phyloP scores from a whole-genome alignment of 2,888 invertebrate species.

The Phortica magna region DNA sequence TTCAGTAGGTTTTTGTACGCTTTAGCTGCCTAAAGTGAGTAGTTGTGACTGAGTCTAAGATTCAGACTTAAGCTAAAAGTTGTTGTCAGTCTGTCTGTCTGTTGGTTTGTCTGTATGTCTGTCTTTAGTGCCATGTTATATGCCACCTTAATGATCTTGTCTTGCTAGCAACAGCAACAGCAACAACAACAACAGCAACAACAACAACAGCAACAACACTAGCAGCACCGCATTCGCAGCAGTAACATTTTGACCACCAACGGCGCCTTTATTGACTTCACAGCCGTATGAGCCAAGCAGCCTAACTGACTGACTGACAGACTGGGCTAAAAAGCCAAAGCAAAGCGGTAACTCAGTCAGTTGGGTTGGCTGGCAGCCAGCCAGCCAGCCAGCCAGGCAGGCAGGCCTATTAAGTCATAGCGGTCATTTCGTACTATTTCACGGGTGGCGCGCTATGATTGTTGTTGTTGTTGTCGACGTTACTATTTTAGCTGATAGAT shows the following conservation, averaged over 20 bases:
- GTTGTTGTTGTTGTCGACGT: conserved; percentile 13
- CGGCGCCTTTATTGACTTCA: conserved; percentile 76
- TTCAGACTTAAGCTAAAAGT: not conserved
- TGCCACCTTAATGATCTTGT: conserved; percentile 77
- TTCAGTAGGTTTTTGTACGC: too few species aligned
- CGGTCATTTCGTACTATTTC: conserved; percentile 66
- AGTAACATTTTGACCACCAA: conserved; percentile 71
- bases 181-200: conserved; percentile 16
- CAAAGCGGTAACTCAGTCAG: not conserved
- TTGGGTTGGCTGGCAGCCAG: not conserved
- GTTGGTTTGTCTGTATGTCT: conserved; percentile 11
- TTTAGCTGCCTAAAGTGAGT: not conserved
- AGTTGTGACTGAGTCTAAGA: not conserved
- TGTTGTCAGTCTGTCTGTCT: conserved; percentile 8
- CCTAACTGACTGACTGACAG: conserved; percentile 27
- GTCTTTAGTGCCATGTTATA: conserved; percentile 63
- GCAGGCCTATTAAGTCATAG: conserved; percentile 76
- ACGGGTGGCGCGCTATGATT: conserved; percentile 51
- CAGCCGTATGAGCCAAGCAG: conserved; percentile 38
- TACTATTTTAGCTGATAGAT: conserved; percentile 26
- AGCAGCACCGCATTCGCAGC: conserved; percentile 40
- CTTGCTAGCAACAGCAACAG: conserved; percentile 49
- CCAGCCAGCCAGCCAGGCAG: not conserved
- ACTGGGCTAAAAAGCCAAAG: not conserved
- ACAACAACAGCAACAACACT: conserved; percentile 62